phyloP scores from a whole-genome alignment of 2,113 vertebrate genomes.

The Vulpes vulpes region DNA sequence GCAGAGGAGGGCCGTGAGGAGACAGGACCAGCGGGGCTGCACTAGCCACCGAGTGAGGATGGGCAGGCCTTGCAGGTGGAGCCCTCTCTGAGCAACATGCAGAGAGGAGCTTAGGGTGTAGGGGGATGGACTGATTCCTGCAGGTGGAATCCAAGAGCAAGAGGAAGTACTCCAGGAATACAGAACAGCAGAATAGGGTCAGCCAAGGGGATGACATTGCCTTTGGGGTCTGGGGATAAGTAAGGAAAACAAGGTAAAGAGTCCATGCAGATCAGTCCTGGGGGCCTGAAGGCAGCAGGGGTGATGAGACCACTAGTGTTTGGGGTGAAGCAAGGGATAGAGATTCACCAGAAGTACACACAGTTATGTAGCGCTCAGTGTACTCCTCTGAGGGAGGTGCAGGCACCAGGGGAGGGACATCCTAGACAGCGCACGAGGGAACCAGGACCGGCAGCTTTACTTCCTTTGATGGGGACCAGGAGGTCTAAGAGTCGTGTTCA shows the following conservation, averaged over 20 bases:
- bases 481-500: neutral
- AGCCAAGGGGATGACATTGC: neutral
- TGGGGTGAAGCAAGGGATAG: neutral
- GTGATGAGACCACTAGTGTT: accelerated
- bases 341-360: neutral
- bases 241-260: neutral
- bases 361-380: neutral
- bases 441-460: neutral
- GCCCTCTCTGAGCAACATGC: accelerated
- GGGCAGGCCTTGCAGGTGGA: neutral
- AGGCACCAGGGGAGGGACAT: accelerated
- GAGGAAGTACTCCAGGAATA: accelerated
- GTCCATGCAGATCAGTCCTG: neutral
- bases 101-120: accelerated
- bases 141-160: neutral
- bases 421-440: accelerated
- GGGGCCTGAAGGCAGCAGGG: too few species aligned
- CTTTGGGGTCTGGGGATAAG: accelerated
- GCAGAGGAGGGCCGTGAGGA: neutral
- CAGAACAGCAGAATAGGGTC: neutral
- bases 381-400: too few species aligned
- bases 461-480: neutral
- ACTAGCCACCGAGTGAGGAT: accelerated
- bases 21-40: neutral
- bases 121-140: too few species aligned